Percentiles rank a stretch among this genome's conserved stretches.
Conservation (phyloP, 2,113 vertebrate genomes). For the Sinocyclocheilus maitianheensis region DNA sequence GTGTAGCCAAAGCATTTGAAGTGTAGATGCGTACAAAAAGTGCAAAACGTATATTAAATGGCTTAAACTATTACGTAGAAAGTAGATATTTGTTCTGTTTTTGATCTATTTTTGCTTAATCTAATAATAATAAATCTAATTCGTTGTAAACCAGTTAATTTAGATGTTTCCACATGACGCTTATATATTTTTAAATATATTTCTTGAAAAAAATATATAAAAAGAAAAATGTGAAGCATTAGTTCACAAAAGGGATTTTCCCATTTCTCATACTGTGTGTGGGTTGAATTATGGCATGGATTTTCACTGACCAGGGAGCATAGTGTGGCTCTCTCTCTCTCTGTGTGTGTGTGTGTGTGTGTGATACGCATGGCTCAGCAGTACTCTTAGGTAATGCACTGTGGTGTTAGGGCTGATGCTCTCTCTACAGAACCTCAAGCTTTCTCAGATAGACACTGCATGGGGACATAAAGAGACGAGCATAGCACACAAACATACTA, state of each 20-base stretch:
- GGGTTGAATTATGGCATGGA: background rate
- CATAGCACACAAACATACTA: slow-evolving; percentile 1
- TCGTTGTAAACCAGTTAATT: too few species aligned
- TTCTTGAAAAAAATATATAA: background rate
- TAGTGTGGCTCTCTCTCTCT: background rate
- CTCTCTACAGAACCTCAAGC: too few species aligned
- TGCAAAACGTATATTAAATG: background rate
- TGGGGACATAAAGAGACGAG: background rate
- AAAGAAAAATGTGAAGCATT: background rate
- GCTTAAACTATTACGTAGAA: too few species aligned
- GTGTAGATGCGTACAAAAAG: background rate
- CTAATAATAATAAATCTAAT: too few species aligned
- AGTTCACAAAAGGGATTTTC: background rate
- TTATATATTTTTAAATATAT: too few species aligned
- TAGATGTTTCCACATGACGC: too few species aligned
- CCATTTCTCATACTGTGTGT: background rate
- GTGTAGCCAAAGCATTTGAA: too few species aligned
- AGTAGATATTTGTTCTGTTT: too few species aligned
- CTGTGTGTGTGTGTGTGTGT: background rate
- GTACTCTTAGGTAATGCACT: background rate
- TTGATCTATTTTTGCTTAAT: too few species aligned
- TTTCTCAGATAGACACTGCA: background rate
- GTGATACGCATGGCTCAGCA: background rate
- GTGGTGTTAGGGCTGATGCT: too few species aligned
- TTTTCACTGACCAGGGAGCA: slow-evolving; percentile 10